These are phyloP conservation scores for Protaetia brevitarsis DNA, from an alignment of 1,140 invertebrate genomes.

Conservation along the genomic window DNA sequence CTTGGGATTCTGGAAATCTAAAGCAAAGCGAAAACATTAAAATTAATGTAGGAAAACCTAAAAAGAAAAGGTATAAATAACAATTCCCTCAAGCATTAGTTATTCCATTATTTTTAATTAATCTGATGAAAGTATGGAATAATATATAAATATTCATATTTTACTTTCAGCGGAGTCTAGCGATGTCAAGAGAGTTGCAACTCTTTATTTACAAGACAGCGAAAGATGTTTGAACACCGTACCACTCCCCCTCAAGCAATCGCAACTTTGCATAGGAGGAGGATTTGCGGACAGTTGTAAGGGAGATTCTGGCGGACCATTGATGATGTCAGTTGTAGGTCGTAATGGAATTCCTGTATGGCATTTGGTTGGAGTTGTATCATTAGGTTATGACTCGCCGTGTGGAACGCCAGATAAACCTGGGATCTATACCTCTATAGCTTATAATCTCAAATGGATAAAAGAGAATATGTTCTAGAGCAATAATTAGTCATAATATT, in stretches of 20 bases:
- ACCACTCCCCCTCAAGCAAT: background rate
- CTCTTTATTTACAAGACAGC: background rate
- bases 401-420: conserved; percentile 48
- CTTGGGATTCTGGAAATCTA: no score
- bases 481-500: background rate
- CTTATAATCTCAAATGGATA: conserved; percentile 57
- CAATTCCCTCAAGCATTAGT: background rate
- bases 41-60: no score
- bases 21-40: no score
- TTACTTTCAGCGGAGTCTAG: background rate
- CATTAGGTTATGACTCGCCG: conserved; percentile 54
- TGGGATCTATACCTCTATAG: conserved; percentile 59
- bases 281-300: conserved; percentile 50
- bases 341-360: conserved; percentile 32
- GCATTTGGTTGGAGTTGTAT: conserved; percentile 53
- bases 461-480: conserved; percentile 5
- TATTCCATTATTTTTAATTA: no score
- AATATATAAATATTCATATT: background rate
- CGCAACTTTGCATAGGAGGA: conserved; percentile 51
- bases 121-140: no score
- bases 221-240: conserved; percentile 2
- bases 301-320: conserved; percentile 60
- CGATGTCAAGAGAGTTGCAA: background rate
- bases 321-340: conserved; percentile 50
- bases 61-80: background rate